Conservation (phyloP, 2,888 invertebrate genomes). For the Cryptosula pallasiana region DNA sequence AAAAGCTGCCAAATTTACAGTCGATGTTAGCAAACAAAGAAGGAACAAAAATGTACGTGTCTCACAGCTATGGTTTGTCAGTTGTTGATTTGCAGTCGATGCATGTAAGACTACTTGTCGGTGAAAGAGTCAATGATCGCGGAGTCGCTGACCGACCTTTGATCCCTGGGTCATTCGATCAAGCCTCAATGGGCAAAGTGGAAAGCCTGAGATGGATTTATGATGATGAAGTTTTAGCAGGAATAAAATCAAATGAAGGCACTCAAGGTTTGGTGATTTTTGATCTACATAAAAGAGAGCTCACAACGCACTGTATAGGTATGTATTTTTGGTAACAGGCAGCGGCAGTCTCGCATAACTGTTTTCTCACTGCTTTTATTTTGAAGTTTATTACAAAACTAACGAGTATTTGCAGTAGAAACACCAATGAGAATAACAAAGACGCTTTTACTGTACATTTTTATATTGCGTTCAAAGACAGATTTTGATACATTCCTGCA, state of each 20-base stretch:
- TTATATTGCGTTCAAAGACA: too few species aligned
- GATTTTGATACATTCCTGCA: too few species aligned
- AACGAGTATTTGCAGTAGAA: too few species aligned
- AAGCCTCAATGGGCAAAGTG: neutral
- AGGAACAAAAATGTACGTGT: neutral
- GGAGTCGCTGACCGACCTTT: neutral
- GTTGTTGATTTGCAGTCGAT: neutral
- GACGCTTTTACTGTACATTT: too few species aligned
- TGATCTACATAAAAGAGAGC: neutral
- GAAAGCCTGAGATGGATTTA: neutral
- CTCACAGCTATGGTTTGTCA: neutral
- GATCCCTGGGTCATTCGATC: neutral
- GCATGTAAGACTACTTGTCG: neutral
- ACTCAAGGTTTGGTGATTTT: neutral
- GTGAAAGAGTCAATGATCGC: neutral
- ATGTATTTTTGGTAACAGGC: too few species aligned
- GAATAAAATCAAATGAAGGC: neutral
- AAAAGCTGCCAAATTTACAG: neutral
- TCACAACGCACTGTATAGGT: neutral
- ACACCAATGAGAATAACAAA: too few species aligned
- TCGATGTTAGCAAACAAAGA: neutral
- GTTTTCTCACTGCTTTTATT: too few species aligned
- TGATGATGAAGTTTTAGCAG: neutral
- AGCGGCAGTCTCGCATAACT: too few species aligned
- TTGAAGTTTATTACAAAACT: too few species aligned